These are phyloP conservation scores for Cathartes aura DNA, from an alignment of 2,113 vertebrate species.

Conservation along the genomic window DNA sequence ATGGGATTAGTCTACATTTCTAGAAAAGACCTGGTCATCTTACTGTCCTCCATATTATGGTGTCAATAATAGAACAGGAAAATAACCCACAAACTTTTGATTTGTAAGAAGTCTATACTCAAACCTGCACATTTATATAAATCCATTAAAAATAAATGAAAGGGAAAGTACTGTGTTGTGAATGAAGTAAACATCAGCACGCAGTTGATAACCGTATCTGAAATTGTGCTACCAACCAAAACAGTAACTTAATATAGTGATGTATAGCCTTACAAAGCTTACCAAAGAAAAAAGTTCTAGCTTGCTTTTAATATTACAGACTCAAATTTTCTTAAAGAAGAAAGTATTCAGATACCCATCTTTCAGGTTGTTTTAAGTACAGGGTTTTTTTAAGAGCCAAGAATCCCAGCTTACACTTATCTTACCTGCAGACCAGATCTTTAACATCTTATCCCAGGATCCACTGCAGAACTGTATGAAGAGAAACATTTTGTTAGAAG, in stretches of 20 bases:
- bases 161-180: neutral
- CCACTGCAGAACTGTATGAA: conserved; percentile 93
- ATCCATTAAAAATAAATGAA: neutral
- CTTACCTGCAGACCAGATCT: conserved; percentile 97
- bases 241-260: neutral
- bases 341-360: neutral
- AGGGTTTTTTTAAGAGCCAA: neutral
- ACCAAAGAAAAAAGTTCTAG: neutral
- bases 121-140: neutral
- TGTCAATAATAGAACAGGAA: neutral
- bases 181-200: neutral
- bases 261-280: neutral
- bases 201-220: neutral
- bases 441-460: conserved; percentile 99
- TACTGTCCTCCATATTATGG: neutral
- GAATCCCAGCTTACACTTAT: neutral
- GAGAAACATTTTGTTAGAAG: conserved; percentile 13
- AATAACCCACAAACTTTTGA: neutral
- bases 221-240: neutral
- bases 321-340: neutral
- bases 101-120: neutral
- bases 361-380: neutral
- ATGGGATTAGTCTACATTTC: neutral
- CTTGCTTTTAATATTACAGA: neutral
- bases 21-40: neutral